Evolutionary conservation across 2,113 vertebrate species (phyloP), one percentile per base, ranked within the genome.

Genomic region (Osmerus mordax): DNA sequence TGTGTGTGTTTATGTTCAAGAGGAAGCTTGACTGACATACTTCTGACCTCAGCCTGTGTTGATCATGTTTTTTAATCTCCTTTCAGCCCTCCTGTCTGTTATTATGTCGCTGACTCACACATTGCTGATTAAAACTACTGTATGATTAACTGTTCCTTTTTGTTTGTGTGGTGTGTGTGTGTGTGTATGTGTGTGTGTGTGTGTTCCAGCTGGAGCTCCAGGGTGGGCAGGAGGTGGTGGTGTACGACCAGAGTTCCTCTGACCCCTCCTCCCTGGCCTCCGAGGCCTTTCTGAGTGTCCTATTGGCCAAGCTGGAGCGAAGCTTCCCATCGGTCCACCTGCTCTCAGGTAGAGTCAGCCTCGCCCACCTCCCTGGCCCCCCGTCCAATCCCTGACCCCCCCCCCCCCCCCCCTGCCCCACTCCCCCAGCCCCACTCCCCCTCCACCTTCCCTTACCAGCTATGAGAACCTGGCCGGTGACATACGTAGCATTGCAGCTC

Each of bases 191-290:
- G 71, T 59, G 69, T 36, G 70, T 71, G 60, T 58, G 12, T 73
- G 52, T 76, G 23, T 90, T 87, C 52, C 85, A 98, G 97, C 65
- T 98, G 85, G 94, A 95, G 83, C 82, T 94, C 28, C 93, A 94
- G 69, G 87, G 67, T 51, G 89, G 83, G 68, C 95, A 95, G 87
- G 94, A 95, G 69, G 95, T 98, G 12, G 95, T 98, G 0, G 96
- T 98, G 2, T 98, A 99, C 19, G 97, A 99, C 78, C 96, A 98
- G 84, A 95, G 90, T 82, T 97, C 95, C 14, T 87, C 92, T 13
- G 89, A 96, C 78, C 91, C 92, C 52, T 76, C 89, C 0, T 84
- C 91, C 51, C 89, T 97, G 12, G 87, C 94, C 16, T 72, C 91
- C 0, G 97, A 98, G 71, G 94, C 93, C 29, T 99, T 99, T 88